Base-by-base conservation (phyloP, 53 echinoderm and acorn worm genomes). In the Paracentrotus lividus region DNA sequence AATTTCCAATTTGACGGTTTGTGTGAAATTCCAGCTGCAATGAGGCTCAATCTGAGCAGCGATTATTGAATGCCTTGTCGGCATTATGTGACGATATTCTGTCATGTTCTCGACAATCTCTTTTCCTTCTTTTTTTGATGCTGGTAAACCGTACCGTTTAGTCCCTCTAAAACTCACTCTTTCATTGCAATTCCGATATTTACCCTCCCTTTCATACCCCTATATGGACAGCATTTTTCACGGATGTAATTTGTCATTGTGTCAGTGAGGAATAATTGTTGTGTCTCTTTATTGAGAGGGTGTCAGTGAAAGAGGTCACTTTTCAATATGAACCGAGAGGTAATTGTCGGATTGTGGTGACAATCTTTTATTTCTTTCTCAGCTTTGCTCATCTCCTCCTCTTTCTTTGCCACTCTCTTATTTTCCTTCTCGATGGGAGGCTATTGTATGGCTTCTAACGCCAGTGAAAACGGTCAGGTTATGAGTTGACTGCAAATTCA, bases 171-270 rank as follows among this genome's bases (percentile, higher is more conserved):
- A 34, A 5, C 40, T 5, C 31, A n/a, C 51, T 40, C 40, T 54
- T 42, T 92, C 58, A 55, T 51, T 44, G 51, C 42, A 29, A 55
- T 31, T 49, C 12, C 64, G n/a, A 55, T 89, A 55, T 86, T 86
- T 86, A 86, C 86, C 86, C 56, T 55, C 36, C 32, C 56, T 86
- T 86, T 86, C 32, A 56, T 56, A 55, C 33, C 55, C 36, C 34
- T 55, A 86, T 86, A 34, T 86, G 47, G 89, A 87, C 16, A 56
- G 57, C 59, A 52, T 44, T 54, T 92, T 92, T 77, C 81, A 58
- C 77, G 92, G 40, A 57, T 36, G 92, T 57, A 92, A 92, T 92
- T 92, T 92, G 92, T 92, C 92, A 92, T 78, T 78, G 92, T 78
- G 81, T 77, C 77, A 77, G 52, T 81, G 77, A 57, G 38, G 77